phyloP scores from a whole-genome alignment of 1,140 invertebrate species.

The Mactra quadrangularis region DNA sequence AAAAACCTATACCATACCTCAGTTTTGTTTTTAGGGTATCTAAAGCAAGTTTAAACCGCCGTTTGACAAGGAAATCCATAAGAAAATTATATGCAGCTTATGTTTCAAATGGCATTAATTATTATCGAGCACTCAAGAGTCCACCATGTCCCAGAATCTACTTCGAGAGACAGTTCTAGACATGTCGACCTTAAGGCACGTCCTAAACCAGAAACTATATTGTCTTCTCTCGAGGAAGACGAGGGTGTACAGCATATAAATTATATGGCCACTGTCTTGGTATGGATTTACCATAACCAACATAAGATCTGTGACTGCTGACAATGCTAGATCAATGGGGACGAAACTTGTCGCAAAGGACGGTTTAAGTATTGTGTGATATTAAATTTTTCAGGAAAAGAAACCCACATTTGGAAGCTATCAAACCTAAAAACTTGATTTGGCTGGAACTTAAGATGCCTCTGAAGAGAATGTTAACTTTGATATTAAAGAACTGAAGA shows the following conservation, averaged over 20 bases:
- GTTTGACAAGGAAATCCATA: too few relatives aligned
- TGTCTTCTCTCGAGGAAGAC: background rate
- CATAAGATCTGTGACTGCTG: background rate
- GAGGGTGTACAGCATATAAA: background rate
- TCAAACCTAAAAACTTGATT: constrained; percentile 23
- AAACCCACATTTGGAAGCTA: too few relatives aligned
- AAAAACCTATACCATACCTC: too few relatives aligned
- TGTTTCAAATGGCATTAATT: too few relatives aligned
- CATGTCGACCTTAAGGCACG: constrained; percentile 8
- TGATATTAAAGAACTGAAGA: constrained; percentile 19
- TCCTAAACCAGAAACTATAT: background rate
- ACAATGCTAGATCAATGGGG: background rate
- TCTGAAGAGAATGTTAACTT: constrained; percentile 5
- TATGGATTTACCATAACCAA: background rate
- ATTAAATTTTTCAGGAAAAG: too few relatives aligned
- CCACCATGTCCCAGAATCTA: constrained; percentile 31
- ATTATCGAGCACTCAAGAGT: too few relatives aligned
- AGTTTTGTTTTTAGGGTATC: too few relatives aligned
- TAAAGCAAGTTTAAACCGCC: too few relatives aligned
- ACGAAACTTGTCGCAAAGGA: background rate
- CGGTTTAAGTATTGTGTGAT: too few relatives aligned
- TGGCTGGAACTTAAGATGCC: background rate
- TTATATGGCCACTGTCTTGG: background rate
- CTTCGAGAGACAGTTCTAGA: constrained; percentile 27
- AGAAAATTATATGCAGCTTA: too few relatives aligned